Percentiles rank a stretch among this genome's conserved stretches.
Evolutionary conservation across 2,888 invertebrate species (phyloP).

Genomic region (Tromatobia lineatoria): DNA sequence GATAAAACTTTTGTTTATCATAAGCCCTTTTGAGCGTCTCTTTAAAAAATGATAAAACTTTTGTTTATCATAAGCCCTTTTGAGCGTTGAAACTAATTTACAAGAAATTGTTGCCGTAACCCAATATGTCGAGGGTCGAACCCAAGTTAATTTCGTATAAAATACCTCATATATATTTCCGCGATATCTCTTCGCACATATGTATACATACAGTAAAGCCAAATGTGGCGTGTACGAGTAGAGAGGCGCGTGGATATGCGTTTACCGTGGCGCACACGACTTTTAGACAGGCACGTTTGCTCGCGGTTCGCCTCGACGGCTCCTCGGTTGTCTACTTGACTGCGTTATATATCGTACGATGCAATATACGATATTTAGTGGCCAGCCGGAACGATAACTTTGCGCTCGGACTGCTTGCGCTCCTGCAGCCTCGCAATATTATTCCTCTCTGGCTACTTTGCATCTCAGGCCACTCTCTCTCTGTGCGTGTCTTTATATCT

Average conservation of each 20-base stretch:
- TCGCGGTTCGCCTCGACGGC: conserved; percentile 2
- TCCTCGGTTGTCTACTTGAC: conserved; percentile 23
- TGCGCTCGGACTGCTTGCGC: conserved; percentile 50
- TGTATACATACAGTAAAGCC: neutral
- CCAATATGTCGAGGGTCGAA: too few species aligned
- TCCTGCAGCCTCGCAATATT: conserved; percentile 45
- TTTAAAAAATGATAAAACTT: too few species aligned
- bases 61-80: too few species aligned
- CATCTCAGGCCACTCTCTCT: conserved; percentile 38
- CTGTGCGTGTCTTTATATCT: neutral
- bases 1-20: too few species aligned
- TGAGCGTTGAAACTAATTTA: too few species aligned
- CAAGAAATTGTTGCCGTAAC: too few species aligned
- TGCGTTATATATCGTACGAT: conserved; percentile 50
- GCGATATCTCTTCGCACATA: conserved; percentile 1
- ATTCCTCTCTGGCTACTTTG: conserved; percentile 59
- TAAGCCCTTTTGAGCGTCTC: too few species aligned
- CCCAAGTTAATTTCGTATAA: too few species aligned
- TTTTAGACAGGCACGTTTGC: conserved; percentile 5
- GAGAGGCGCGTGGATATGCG: conserved; percentile 5
- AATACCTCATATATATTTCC: too few species aligned
- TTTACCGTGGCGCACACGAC: conserved; percentile 13
- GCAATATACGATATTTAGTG: conserved; percentile 70
- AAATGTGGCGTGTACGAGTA: neutral
- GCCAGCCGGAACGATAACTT: conserved; percentile 69